phyloP scores from a whole-genome alignment of 2,888 invertebrate species.

The Cataglyphis cursor region DNA sequence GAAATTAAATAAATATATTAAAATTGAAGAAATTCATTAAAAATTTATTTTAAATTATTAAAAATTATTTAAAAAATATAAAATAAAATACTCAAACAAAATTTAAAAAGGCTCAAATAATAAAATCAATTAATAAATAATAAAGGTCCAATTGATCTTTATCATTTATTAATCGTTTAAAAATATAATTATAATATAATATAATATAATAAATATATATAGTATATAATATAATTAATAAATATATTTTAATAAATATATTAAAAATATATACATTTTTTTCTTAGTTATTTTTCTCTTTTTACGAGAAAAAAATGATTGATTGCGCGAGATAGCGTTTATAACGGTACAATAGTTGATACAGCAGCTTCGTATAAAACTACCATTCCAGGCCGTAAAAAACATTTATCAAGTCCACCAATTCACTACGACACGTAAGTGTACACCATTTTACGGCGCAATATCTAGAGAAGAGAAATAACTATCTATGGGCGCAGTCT shows the following conservation, averaged over 20 bases:
- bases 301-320: conserved; percentile 14
- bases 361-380: conserved; percentile 38
- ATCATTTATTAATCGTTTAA: too few species aligned
- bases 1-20: neutral
- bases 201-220: too few species aligned
- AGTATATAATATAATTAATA: too few species aligned
- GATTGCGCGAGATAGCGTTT: conserved; percentile 37
- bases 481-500: conserved; percentile 51
- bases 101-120: too few species aligned
- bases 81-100: too few species aligned
- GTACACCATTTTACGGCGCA: conserved; percentile 33
- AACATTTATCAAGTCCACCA: conserved; percentile 54
- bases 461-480: conserved; percentile 56
- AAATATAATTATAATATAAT: too few species aligned
- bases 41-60: too few species aligned
- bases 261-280: neutral
- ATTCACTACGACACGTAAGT: conserved; percentile 50
- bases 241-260: neutral
- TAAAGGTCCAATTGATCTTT: too few species aligned
- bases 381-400: conserved; percentile 43
- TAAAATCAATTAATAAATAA: too few species aligned
- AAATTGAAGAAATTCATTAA: too few species aligned
- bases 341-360: conserved; percentile 46
- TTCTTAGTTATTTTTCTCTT: neutral
- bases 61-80: neutral